These are phyloP conservation scores for Teleogryllus occipitalis DNA, from an alignment of 1,140 invertebrate species.

Conservation along the genomic window DNA sequence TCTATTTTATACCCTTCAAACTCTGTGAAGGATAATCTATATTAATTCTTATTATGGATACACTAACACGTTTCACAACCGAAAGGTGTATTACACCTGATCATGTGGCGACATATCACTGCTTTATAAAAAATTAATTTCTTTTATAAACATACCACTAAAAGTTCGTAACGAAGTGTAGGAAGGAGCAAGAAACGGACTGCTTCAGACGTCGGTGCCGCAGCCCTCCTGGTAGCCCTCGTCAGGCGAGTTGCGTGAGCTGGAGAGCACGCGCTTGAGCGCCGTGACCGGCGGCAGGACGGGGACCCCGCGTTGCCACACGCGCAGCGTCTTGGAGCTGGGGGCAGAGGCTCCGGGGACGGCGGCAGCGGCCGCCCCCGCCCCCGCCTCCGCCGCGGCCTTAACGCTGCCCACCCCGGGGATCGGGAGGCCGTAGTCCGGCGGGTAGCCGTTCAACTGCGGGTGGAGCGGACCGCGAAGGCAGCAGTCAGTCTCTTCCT, in stretches of 20 bases:
- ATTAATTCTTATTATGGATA: too few species aligned
- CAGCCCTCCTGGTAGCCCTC: constrained; percentile 87
- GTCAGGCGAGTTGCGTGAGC: constrained; percentile 74
- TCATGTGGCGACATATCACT: too few species aligned
- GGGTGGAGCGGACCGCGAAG: constrained; percentile 27
- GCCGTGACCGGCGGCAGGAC: constrained; percentile 72
- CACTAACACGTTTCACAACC: too few species aligned
- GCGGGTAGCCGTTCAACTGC: constrained; percentile 47
- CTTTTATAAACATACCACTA: too few species aligned
- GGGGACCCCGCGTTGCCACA: constrained; percentile 76
- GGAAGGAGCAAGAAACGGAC: too few species aligned
- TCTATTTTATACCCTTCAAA: too few species aligned
- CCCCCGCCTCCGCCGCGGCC: constrained; percentile 28
- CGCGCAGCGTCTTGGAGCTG: constrained; percentile 64
- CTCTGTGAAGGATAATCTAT: too few species aligned
- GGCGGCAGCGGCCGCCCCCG: constrained; percentile 27
- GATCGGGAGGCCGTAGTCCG: constrained; percentile 70
- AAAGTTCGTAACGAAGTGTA: too few species aligned
- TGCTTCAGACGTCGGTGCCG: constrained; percentile 71
- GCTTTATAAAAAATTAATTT: too few species aligned
- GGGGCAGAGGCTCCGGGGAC: constrained; percentile 34
- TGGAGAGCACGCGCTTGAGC: constrained; percentile 65
- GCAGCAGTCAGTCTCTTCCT: constrained; percentile 40
- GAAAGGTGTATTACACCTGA: too few species aligned
- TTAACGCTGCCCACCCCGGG: constrained; percentile 33